A percentile compares a stretch with the other conserved stretches of the same genome.
Conservation (phyloP, 2,797 vertebrate species). For the Lemur catta region DNA sequence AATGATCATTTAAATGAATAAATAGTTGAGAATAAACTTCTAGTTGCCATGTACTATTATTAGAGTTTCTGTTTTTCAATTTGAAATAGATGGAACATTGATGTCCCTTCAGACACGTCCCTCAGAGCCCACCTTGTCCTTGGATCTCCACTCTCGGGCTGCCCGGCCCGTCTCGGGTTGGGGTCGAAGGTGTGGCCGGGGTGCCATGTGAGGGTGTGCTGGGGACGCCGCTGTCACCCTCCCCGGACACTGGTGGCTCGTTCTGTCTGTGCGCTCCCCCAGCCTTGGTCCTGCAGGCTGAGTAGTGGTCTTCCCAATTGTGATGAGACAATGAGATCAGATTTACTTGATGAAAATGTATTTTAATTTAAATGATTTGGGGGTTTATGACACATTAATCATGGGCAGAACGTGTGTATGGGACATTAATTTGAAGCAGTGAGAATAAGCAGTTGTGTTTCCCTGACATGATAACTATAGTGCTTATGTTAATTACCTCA, state of each 20-base stretch:
- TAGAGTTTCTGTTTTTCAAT: background rate
- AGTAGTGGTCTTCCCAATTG: constrained; percentile 30
- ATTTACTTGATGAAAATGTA: constrained; percentile 76
- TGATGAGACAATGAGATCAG: constrained; percentile 57
- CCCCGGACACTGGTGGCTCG: background rate
- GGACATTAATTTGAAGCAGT: constrained; percentile 81
- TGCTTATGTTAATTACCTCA: constrained; percentile 84
- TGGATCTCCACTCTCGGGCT: background rate
- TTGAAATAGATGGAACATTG: background rate
- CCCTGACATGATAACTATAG: constrained; percentile 72
- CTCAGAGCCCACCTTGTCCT: background rate
- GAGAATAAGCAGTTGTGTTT: constrained; percentile 80
- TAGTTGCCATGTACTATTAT: background rate
- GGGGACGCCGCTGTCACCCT: background rate
- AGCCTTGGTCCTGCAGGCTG: background rate
- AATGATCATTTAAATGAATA: background rate
- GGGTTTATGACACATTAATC: constrained; percentile 81
- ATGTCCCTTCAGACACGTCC: background rate
- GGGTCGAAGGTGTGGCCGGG: background rate
- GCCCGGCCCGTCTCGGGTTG: background rate
- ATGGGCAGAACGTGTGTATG: constrained; percentile 70
- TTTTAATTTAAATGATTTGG: constrained; percentile 78
- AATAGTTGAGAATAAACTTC: background rate
- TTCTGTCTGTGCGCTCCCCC: background rate
- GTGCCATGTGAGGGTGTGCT: background rate